Evolutionary conservation across 92 coral and sea anemone species (phyloP).

Genomic region (Epizoanthus ramosus): DNA sequence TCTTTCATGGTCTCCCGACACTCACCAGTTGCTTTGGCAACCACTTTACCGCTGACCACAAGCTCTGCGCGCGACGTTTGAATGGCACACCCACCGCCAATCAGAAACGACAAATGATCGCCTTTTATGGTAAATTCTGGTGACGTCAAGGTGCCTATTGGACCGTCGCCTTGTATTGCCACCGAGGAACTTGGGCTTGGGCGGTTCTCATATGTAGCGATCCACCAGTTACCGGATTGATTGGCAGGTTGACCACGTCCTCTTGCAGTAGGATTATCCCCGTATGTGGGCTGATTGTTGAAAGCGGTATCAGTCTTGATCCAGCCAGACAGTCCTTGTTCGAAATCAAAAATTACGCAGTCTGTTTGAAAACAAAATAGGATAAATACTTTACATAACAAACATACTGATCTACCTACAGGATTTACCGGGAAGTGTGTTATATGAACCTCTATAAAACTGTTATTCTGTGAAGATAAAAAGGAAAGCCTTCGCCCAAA

Average conservation of each 20-base stretch:
- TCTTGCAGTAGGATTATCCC: constrained; percentile 26
- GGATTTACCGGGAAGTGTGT: too few relatives aligned
- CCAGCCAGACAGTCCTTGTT: constrained; percentile 21
- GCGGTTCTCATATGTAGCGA: constrained; percentile 26
- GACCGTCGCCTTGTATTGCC: constrained; percentile 9
- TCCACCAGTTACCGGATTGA: constrained; percentile 33
- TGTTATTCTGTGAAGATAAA: too few relatives aligned
- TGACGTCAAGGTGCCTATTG: constrained; percentile 20
- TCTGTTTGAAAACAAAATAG: not conserved
- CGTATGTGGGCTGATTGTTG: constrained; percentile 29
- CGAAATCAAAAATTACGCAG: constrained; percentile 30
- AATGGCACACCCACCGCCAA: constrained; percentile 35
- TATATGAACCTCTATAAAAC: too few relatives aligned
- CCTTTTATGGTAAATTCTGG: constrained; percentile 39
- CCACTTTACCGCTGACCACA: constrained; percentile 1
- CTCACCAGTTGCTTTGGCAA: constrained; percentile 14
- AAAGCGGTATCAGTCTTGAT: constrained; percentile 26
- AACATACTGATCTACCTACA: too few relatives aligned
- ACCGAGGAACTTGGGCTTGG: constrained; percentile 1
- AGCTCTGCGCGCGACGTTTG: constrained; percentile 19
- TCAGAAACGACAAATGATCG: constrained; percentile 4
- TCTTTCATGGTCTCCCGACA: constrained; percentile 24
- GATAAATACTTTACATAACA: not conserved
- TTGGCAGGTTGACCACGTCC: constrained; percentile 17
- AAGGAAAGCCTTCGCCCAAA: too few relatives aligned